A percentile compares a stretch with the other conserved stretches of the same genome.
Evolutionary conservation across 2,888 invertebrate genomes (phyloP).

Genomic region (Ormia ochracea): DNA sequence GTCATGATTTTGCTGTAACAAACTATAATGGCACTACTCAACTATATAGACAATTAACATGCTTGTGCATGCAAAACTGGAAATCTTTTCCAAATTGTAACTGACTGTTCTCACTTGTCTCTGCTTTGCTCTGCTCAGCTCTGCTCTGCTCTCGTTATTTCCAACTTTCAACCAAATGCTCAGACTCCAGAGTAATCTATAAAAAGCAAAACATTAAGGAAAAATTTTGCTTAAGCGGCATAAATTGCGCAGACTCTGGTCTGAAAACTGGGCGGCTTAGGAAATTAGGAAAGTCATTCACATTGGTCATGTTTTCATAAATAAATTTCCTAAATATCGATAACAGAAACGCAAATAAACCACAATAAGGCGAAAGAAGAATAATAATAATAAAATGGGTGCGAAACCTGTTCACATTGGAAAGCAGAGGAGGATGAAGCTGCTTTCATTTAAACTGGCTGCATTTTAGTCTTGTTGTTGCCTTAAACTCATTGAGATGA

Average conservation of each 20-base stretch:
- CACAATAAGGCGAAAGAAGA: constrained; percentile 53
- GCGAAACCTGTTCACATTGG: background rate
- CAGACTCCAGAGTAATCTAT: constrained; percentile 7
- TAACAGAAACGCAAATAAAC: constrained; percentile 36
- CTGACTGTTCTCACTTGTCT: constrained; percentile 3
- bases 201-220: background rate
- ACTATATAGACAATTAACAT: constrained; percentile 41
- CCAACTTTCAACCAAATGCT: background rate
- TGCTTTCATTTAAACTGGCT: constrained; percentile 49
- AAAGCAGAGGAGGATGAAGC: constrained; percentile 6
- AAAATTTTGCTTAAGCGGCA: constrained; percentile 11
- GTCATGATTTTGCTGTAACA: constrained; percentile 25
- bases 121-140: constrained; percentile 11
- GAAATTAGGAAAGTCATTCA: constrained; percentile 58
- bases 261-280: constrained; percentile 58
- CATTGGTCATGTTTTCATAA: constrained; percentile 53
- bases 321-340: constrained; percentile 47
- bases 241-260: constrained; percentile 49
- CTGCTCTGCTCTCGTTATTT: constrained; percentile 7
- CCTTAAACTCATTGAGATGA: constrained; percentile 48
- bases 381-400: constrained; percentile 19
- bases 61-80: constrained; percentile 32
- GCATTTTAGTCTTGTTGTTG: constrained; percentile 34
- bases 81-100: constrained; percentile 38
- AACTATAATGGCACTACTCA: constrained; percentile 58